Evolutionary conservation across 2,888 invertebrate genomes (phyloP).

Genomic region (Drosophila yooni): DNA sequence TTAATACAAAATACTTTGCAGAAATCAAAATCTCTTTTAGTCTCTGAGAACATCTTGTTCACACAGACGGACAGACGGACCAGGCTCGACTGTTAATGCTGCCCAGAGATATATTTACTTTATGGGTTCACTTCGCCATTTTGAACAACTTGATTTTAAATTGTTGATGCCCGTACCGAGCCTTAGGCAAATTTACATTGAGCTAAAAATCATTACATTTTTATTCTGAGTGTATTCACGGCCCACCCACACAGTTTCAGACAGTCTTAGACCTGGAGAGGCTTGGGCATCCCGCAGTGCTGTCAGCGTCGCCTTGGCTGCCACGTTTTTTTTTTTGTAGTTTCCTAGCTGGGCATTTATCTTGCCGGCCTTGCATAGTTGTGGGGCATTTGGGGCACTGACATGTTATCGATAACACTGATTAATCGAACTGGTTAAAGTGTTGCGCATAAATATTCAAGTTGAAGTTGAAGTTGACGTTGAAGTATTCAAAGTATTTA

Average conservation of each 20-base stretch:
- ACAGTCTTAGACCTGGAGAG: slow-evolving; percentile 5
- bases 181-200: neutral
- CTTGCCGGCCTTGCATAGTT: slow-evolving; percentile 8
- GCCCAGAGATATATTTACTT: no score
- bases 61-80: no score
- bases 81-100: no score
- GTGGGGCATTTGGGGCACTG: slow-evolving; percentile 35
- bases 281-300: slow-evolving; percentile 59
- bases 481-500: neutral
- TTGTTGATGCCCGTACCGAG: neutral
- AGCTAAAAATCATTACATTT: no score
- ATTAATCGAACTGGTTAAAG: slow-evolving; percentile 41
- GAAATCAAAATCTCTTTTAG: no score
- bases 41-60: no score
- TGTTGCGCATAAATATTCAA: slow-evolving; percentile 4
- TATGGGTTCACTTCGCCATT: no score
- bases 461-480: neutral
- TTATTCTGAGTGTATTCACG: neutral
- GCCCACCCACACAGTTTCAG: neutral
- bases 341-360: slow-evolving; percentile 34
- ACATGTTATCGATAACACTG: slow-evolving; percentile 54
- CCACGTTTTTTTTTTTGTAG: slow-evolving; percentile 29
- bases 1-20: no score
- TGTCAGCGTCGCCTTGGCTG: slow-evolving; percentile 65
- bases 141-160: no score